A percentile compares a stretch with the other conserved stretches of the same genome.
These are phyloP conservation scores for Luperina nickerlii DNA, from an alignment of 2,888 invertebrate genomes.

Conservation along the genomic window DNA sequence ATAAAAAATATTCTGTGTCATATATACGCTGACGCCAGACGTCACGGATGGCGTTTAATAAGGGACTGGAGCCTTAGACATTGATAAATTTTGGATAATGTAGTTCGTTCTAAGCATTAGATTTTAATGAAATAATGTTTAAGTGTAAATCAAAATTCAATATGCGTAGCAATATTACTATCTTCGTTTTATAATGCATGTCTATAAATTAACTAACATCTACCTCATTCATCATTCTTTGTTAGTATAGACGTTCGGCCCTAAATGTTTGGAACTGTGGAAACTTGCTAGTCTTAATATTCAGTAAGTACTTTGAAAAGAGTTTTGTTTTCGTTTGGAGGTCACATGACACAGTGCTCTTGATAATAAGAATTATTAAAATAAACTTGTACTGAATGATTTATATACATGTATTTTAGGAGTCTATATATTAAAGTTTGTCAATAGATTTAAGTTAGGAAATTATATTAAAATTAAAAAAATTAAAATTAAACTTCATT, in stretches of 20 bases:
- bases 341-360: constrained; percentile 5
- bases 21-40: not conserved
- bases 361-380: not conserved
- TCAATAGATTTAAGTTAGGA: not conserved
- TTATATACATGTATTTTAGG: not conserved
- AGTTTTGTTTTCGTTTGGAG: constrained; percentile 7
- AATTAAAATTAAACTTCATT: not conserved
- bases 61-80: not conserved
- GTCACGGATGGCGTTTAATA: not conserved
- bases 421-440: not conserved
- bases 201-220: not conserved
- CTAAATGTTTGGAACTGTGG: constrained; percentile 27
- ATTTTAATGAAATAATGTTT: not conserved
- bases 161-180: not conserved
- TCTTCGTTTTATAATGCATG: not conserved
- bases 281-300: constrained; percentile 20
- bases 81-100: not conserved
- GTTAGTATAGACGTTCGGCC: not conserved
- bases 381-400: not conserved
- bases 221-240: not conserved
- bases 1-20: too few relatives aligned
- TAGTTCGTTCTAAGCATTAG: not conserved
- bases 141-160: not conserved
- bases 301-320: constrained; percentile 20
- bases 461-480: not conserved